These are phyloP conservation scores for Cliona cf. orientalis DNA, from an alignment of 37 sponge, comb jelly and placozoan genomes.

Conservation along the genomic window DNA sequence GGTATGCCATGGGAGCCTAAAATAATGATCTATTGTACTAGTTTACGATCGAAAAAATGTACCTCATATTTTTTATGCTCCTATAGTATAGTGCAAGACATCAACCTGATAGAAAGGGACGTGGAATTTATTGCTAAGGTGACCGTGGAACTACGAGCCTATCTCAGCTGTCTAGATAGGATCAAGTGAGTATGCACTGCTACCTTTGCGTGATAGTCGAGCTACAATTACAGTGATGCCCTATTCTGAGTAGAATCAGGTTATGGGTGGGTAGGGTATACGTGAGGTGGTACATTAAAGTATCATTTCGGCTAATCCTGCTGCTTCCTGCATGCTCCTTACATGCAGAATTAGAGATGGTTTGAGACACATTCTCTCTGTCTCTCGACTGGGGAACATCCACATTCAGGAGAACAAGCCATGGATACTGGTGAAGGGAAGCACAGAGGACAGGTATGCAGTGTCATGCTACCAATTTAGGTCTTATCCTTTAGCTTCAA, in stretches of 20 bases:
- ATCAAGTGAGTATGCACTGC: slow-evolving; percentile 38
- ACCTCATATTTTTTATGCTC: neutral
- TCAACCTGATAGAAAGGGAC: slow-evolving; percentile 63
- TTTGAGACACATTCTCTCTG: slow-evolving; percentile 76
- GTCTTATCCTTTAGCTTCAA: too few relatives aligned
- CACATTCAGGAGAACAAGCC: slow-evolving; percentile 89
- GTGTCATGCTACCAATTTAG: too few relatives aligned
- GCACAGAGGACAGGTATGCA: slow-evolving; percentile 64
- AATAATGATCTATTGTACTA: too few relatives aligned
- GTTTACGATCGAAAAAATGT: too few relatives aligned
- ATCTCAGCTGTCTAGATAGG: slow-evolving; percentile 73
- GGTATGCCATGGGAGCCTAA: too few relatives aligned
- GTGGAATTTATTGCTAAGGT: slow-evolving; percentile 73
- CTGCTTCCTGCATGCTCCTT: too few relatives aligned
- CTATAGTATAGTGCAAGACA: slow-evolving; percentile 47
- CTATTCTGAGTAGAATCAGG: too few relatives aligned
- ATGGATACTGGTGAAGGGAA: slow-evolving; percentile 91
- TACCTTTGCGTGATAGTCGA: too few relatives aligned
- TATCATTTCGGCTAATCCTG: too few relatives aligned
- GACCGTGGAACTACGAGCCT: slow-evolving; percentile 74
- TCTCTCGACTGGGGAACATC: slow-evolving; percentile 94
- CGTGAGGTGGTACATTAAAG: too few relatives aligned
- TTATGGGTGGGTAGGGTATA: too few relatives aligned
- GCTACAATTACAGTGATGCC: neutral
- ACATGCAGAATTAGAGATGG: slow-evolving; percentile 84